Evolutionary conservation across 2,113 vertebrate species (phyloP).

Genomic region (Saimiri boliviensis): DNA sequence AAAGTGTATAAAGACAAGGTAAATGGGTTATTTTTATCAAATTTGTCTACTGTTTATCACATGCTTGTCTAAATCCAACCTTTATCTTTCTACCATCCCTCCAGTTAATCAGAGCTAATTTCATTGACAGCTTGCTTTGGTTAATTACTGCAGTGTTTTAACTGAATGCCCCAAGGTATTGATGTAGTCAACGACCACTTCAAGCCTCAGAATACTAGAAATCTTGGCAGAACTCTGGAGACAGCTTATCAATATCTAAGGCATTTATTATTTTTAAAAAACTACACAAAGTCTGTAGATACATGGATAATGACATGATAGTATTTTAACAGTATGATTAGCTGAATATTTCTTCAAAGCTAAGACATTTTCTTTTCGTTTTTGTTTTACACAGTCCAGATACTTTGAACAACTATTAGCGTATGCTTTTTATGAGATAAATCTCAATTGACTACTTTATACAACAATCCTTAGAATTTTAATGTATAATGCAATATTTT

Average conservation of each 20-base stretch:
- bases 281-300: background rate
- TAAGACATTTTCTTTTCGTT: background rate
- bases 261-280: conserved; percentile 48
- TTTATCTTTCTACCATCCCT: conserved; percentile 17
- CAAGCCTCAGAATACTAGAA: conserved; percentile 2
- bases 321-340: background rate
- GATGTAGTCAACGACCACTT: background rate
- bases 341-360: background rate
- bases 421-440: background rate
- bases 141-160: conserved; percentile 54
- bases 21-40: background rate
- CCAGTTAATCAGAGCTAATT: conserved; percentile 56
- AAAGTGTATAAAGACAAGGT: background rate
- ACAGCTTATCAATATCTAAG: conserved; percentile 46
- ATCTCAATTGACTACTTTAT: background rate
- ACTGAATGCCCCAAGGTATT: conserved; percentile 19
- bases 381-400: background rate
- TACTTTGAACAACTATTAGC: background rate
- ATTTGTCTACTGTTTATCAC: background rate
- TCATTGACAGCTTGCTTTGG: conserved; percentile 22
- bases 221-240: background rate
- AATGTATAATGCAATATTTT: background rate
- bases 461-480: background rate
- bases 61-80: conserved; percentile 20
- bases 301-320: background rate